Conservation (phyloP, 1,140 invertebrate species). For the Psix sp. region DNA sequence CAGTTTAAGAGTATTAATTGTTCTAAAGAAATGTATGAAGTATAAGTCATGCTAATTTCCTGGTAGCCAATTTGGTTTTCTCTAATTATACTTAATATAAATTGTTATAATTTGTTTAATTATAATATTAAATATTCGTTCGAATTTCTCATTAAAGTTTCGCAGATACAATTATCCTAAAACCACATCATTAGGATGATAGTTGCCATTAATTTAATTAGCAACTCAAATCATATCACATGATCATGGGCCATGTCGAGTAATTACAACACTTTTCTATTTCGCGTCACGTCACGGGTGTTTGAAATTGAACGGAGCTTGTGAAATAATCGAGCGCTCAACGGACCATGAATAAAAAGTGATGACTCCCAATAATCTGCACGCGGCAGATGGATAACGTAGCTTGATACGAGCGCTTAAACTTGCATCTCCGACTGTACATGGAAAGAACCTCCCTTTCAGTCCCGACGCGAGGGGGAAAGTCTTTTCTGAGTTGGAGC, state of each 20-base stretch:
- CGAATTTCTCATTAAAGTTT: no score
- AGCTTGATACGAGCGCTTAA: conserved; percentile 36
- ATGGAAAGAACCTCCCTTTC: conserved; percentile 56
- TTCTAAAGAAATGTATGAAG: no score
- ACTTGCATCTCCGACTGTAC: conserved; percentile 61
- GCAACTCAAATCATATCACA: conserved; percentile 21
- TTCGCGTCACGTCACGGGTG: conserved; percentile 30
- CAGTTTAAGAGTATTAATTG: no score
- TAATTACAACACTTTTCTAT: conserved; percentile 44
- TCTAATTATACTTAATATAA: no score
- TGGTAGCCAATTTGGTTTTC: no score
- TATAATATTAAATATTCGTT: no score
- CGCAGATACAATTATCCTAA: conserved; percentile 17
- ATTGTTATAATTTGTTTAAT: no score
- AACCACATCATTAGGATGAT: conserved; percentile 10
- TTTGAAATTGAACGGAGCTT: conserved; percentile 35
- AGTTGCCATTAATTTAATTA: conserved; percentile 23
- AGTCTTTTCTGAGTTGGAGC: conserved; percentile 56
- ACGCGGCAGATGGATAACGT: conserved; percentile 49
- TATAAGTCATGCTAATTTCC: no score
- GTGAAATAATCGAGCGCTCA: conserved; percentile 38
- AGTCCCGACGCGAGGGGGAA: conserved; percentile 44
- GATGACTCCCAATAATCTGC: conserved; percentile 49
- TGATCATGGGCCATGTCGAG: conserved; percentile 24
- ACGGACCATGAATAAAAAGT: conserved; percentile 44